These are phyloP conservation scores for Drosophila tristis DNA, from an alignment of 1,140 invertebrate genomes.

Conservation along the genomic window DNA sequence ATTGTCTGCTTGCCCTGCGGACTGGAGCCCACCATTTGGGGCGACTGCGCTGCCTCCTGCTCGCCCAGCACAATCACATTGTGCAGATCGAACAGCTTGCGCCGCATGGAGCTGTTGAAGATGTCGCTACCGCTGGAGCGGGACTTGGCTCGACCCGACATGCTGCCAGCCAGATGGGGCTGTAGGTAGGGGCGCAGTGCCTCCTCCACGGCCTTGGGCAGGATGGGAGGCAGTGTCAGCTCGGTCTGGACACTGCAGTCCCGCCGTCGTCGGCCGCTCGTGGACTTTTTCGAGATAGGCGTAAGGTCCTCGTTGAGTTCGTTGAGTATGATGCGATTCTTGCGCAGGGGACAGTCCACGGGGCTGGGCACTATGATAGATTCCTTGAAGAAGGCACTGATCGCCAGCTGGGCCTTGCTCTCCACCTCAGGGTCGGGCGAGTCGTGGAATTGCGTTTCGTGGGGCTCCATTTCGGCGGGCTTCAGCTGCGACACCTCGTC, in stretches of 20 bases:
- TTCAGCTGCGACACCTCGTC: slow-evolving; percentile 85
- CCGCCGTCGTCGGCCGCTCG: slow-evolving; percentile 39
- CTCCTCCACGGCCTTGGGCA: slow-evolving; percentile 85
- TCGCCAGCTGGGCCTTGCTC: slow-evolving; percentile 85
- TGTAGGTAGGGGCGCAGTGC: slow-evolving; percentile 85
- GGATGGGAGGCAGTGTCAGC: slow-evolving; percentile 84
- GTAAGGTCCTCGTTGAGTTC: slow-evolving; percentile 59
- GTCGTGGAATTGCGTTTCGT: slow-evolving; percentile 84
- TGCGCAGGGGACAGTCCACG: slow-evolving; percentile 75
- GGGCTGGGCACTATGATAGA: slow-evolving; percentile 86
- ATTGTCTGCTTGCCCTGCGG: slow-evolving; percentile 65
- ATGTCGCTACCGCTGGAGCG: slow-evolving; percentile 33
- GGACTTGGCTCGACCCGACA: slow-evolving; percentile 16
- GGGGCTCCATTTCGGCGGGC: slow-evolving; percentile 86
- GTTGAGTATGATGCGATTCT: slow-evolving; percentile 74
- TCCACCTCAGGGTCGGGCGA: slow-evolving; percentile 85
- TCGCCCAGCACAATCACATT: slow-evolving; percentile 69
- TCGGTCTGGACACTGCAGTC: slow-evolving; percentile 84
- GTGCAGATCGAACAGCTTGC: slow-evolving; percentile 77
- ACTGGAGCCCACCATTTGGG: slow-evolving; percentile 68
- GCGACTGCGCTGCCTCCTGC: slow-evolving; percentile 21
- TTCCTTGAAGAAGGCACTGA: slow-evolving; percentile 85
- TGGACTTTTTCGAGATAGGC: slow-evolving; percentile 68
- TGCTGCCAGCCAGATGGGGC: slow-evolving; percentile 73
- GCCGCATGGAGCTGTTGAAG: slow-evolving; percentile 73